These are phyloP conservation scores for Hesperia comma DNA, from an alignment of 2,888 invertebrate genomes.

Conservation along the genomic window DNA sequence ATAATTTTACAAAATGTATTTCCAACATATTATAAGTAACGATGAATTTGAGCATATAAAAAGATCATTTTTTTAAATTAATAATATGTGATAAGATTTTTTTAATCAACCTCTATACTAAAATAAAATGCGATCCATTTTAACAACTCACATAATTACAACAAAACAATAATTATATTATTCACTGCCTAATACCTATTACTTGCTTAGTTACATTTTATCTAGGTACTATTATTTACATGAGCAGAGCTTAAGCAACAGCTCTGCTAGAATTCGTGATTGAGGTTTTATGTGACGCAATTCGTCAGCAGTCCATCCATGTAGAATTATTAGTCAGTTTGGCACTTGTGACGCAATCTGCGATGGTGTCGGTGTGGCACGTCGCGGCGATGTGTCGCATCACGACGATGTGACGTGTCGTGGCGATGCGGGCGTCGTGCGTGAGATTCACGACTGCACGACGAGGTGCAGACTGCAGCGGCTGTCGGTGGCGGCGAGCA, in stretches of 20 bases:
- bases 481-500: constrained; percentile 54
- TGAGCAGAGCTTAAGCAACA: constrained; percentile 2
- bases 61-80: too few species aligned
- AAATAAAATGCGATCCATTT: too few species aligned
- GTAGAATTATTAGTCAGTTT: constrained; percentile 20
- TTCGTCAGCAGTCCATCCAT: constrained; percentile 24
- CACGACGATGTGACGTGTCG: constrained; percentile 41
- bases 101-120: too few species aligned
- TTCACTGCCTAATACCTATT: neutral
- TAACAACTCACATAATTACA: too few species aligned
- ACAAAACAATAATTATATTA: neutral
- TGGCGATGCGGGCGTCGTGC: constrained; percentile 42
- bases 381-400: constrained; percentile 40
- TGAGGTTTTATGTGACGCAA: constrained; percentile 14
- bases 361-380: constrained; percentile 42
- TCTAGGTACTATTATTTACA: constrained; percentile 8
- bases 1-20: neutral
- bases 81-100: too few species aligned
- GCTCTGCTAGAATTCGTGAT: constrained; percentile 18
- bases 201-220: neutral
- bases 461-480: constrained; percentile 55
- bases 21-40: too few species aligned
- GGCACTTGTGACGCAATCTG: constrained; percentile 39
- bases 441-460: constrained; percentile 57
- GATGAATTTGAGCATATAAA: too few species aligned